Percentiles rank a stretch among this genome's conserved stretches.
phyloP scores from a whole-genome alignment of 2,888 invertebrate genomes.

The Lasioglossum zephyrum region DNA sequence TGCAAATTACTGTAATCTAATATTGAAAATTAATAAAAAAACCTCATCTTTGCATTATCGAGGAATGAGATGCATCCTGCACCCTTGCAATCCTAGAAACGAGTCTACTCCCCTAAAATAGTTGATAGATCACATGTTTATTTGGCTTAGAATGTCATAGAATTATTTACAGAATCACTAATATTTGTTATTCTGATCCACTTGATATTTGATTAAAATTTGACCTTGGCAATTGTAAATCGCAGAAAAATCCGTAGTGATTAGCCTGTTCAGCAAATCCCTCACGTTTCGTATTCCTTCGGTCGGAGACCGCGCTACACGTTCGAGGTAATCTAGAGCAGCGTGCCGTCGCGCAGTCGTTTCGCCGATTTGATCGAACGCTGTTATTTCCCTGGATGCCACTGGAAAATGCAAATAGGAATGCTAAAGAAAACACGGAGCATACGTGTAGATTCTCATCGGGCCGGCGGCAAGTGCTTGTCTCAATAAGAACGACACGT shows the following conservation, averaged over 20 bases:
- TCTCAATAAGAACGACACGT: constrained; percentile 41
- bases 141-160: no score
- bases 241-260: neutral
- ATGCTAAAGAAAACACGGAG: neutral
- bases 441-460: constrained; percentile 7
- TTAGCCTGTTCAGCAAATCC: neutral
- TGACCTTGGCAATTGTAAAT: no score
- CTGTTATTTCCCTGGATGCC: neutral
- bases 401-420: constrained; percentile 7
- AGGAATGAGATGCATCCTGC: no score
- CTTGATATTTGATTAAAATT: no score
- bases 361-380: neutral
- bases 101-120: no score
- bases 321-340: neutral
- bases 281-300: neutral
- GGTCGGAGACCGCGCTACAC: neutral
- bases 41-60: no score
- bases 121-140: no score
- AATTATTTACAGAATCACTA: no score
- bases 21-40: no score
- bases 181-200: no score
- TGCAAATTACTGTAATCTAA: no score
- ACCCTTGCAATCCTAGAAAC: no score
- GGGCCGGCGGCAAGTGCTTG: constrained; percentile 11
- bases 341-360: neutral